phyloP scores from a whole-genome alignment of 2,797 vertebrate species.

The Anisognathus igniventris region DNA sequence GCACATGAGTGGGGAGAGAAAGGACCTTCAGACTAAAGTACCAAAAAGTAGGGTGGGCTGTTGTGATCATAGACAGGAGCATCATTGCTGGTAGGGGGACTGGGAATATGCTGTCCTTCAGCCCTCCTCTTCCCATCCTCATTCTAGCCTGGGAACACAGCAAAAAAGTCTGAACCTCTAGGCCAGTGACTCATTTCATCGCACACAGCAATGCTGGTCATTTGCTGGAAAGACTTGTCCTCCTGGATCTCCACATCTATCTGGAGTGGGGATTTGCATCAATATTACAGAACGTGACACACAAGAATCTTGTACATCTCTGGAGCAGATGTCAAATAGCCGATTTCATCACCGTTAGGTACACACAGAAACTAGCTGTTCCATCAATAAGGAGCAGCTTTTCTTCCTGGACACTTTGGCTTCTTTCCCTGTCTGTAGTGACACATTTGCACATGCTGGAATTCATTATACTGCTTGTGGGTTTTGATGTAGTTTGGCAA shows the following conservation, averaged over 20 bases:
- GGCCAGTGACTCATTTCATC: background rate
- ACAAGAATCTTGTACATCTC: background rate
- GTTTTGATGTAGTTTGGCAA: background rate
- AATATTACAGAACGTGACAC: background rate
- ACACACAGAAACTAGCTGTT: background rate
- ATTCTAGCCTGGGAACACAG: background rate
- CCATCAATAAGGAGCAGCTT: background rate
- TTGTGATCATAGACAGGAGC: background rate
- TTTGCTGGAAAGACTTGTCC: background rate
- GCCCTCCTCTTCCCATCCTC: background rate
- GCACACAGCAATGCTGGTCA: background rate
- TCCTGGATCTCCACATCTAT: background rate
- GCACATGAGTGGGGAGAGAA: background rate
- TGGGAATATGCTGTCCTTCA: background rate
- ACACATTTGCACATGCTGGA: background rate
- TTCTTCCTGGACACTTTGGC: background rate
- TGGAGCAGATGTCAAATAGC: background rate
- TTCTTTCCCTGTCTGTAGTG: background rate
- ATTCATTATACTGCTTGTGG: background rate
- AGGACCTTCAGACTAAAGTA: background rate
- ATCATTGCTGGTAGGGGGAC: accelerated
- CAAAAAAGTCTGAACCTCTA: background rate
- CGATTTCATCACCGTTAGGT: background rate
- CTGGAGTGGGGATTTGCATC: background rate
- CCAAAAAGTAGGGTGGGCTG: background rate